Conservation (phyloP, 2,888 invertebrate species). For the Drosophila vallismaia region DNA sequence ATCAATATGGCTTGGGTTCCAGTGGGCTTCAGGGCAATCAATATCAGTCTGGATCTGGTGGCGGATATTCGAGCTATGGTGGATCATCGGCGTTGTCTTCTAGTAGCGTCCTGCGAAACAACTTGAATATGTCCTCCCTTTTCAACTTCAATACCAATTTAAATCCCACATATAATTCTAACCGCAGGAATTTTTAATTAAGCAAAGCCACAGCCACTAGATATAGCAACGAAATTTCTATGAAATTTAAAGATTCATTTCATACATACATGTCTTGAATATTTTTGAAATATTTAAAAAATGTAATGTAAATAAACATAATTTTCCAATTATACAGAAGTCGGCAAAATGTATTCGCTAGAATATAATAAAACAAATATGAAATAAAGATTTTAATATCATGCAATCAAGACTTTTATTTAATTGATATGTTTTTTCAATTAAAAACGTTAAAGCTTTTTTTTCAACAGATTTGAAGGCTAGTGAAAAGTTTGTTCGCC, state of each 20-base stretch:
- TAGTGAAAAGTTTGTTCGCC: too few species aligned
- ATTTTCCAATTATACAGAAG: slow-evolving; percentile 5
- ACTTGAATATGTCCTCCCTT: slow-evolving; percentile 11
- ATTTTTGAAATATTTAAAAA: slow-evolving; percentile 28
- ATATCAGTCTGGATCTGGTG: slow-evolving; percentile 17
- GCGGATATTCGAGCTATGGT: slow-evolving; percentile 25
- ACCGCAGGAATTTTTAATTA: slow-evolving; percentile 20
- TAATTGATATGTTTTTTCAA: neutral
- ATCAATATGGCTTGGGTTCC: slow-evolving; percentile 9
- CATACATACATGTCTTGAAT: slow-evolving; percentile 14
- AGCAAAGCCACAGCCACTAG: neutral
- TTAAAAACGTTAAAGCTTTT: too few species aligned
- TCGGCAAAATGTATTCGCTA: neutral
- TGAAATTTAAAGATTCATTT: neutral
- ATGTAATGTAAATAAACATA: slow-evolving; percentile 33
- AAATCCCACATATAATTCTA: slow-evolving; percentile 21
- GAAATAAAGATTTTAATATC: neutral
- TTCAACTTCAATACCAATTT: slow-evolving; percentile 33
- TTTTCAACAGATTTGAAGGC: too few species aligned
- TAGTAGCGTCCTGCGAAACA: slow-evolving; percentile 15
- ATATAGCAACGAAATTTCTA: neutral
- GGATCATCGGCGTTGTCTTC: slow-evolving; percentile 1
- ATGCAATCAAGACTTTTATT: neutral
- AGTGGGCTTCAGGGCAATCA: slow-evolving; percentile 14
- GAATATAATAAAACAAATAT: neutral